Percentiles rank a stretch among this genome's conserved stretches.
Evolutionary conservation across 2,888 invertebrate species (phyloP).

Genomic region (Epistrophe grossulariae): DNA sequence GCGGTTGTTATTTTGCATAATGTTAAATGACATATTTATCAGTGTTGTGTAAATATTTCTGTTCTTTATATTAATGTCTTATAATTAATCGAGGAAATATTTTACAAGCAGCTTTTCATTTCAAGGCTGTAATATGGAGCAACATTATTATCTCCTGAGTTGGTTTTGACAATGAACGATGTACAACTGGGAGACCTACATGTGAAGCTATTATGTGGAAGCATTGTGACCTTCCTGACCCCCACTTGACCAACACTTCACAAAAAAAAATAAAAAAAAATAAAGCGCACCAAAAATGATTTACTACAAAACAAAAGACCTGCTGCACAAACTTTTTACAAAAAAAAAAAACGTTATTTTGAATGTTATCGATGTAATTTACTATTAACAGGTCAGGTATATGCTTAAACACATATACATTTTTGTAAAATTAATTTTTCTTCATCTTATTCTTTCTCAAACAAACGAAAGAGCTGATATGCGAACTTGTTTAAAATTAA

Average conservation of each 20-base stretch:
- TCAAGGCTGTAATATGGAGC: too few species aligned
- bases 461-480: conserved; percentile 60
- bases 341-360: not conserved
- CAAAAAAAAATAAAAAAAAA: not conserved
- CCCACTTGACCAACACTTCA: not conserved
- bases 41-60: too few species aligned
- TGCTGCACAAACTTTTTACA: conserved; percentile 7
- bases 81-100: too few species aligned
- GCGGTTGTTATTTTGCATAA: not conserved
- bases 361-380: not conserved
- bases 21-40: not conserved
- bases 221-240: not conserved
- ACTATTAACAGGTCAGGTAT: too few species aligned
- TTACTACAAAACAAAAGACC: conserved; percentile 56
- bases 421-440: not conserved
- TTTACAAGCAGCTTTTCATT: too few species aligned
- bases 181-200: too few species aligned
- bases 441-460: not conserved
- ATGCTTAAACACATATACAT: too few species aligned
- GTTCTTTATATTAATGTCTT: too few species aligned
- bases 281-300: not conserved
- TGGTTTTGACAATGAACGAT: not conserved
- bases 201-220: too few species aligned
- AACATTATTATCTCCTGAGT: too few species aligned
- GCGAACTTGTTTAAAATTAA: conserved; percentile 42